Conservation (phyloP, 2,888 invertebrate genomes). For the Malthinus seriepunctatus region DNA sequence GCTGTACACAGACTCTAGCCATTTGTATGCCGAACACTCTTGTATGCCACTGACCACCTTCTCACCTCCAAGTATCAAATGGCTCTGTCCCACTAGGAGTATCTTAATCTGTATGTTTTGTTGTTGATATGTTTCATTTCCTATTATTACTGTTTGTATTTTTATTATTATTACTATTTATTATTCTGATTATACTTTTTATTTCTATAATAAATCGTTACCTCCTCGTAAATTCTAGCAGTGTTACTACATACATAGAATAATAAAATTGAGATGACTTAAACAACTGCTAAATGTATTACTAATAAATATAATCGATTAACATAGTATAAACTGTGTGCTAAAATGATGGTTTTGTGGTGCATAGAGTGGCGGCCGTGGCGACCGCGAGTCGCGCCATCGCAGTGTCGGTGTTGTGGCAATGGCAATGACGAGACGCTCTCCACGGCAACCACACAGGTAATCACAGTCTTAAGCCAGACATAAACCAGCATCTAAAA, state of each 20-base stretch:
- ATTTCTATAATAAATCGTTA: conserved; percentile 52
- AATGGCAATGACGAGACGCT: conserved; percentile 38
- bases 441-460: conserved; percentile 50
- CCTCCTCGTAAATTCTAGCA: conserved; percentile 51
- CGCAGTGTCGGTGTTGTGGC: conserved; percentile 33
- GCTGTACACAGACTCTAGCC: conserved; percentile 26
- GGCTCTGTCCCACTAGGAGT: conserved; percentile 59
- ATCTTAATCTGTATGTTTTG: conserved; percentile 57
- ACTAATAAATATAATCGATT: conserved; percentile 23
- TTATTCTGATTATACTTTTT: conserved; percentile 30
- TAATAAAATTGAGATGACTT: conserved; percentile 20
- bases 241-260: conserved; percentile 19
- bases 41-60: conserved; percentile 52
- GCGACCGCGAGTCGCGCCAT: conserved; percentile 38
- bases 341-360: conserved; percentile 50
- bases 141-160: conserved; percentile 49
- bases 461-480: conserved; percentile 51
- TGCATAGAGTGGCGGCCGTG: conserved; percentile 52
- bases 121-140: conserved; percentile 55
- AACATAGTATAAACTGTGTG: conserved; percentile 37
- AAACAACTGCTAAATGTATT: conserved; percentile 21
- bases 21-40: conserved; percentile 50
- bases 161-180: conserved; percentile 32
- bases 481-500: conserved; percentile 45
- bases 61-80: conserved; percentile 63